A percentile compares a stretch with the other conserved stretches of the same genome.
These are phyloP conservation scores for Epizoanthus rinbou DNA, from an alignment of 92 coral and sea anemone genomes.

Conservation along the genomic window DNA sequence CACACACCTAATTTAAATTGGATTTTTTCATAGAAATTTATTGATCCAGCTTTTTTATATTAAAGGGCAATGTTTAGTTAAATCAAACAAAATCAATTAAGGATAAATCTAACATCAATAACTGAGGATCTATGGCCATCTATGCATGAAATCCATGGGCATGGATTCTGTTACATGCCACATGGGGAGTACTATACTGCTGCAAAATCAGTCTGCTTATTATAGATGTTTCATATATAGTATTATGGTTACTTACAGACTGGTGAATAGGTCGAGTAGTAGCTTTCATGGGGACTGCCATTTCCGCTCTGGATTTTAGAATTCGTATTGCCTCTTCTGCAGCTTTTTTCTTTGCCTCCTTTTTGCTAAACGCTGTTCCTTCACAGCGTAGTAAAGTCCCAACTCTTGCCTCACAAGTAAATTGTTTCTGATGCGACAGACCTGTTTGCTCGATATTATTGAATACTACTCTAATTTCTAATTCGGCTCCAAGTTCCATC, in stretches of 20 bases:
- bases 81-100: too few relatives aligned
- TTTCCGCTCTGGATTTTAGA: slow-evolving; percentile 1
- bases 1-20: too few relatives aligned
- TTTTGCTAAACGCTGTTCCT: slow-evolving; percentile 59
- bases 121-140: too few relatives aligned
- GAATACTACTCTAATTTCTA: slow-evolving; percentile 30
- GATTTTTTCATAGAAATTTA: too few relatives aligned
- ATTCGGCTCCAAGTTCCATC: slow-evolving; percentile 55
- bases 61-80: too few relatives aligned
- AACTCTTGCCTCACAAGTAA: slow-evolving; percentile 54
- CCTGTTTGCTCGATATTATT: slow-evolving; percentile 1
- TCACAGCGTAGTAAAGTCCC: slow-evolving; percentile 44
- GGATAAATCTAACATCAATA: too few relatives aligned
- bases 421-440: slow-evolving; percentile 37
- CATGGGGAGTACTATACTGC: too few relatives aligned
- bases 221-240: too few relatives aligned
- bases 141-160: too few relatives aligned
- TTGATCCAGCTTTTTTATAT: too few relatives aligned
- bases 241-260: neutral
- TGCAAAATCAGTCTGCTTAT: too few relatives aligned
- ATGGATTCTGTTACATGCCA: too few relatives aligned
- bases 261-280: neutral
- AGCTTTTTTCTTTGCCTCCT: slow-evolving; percentile 66
- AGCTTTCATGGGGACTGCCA: neutral
- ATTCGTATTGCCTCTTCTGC: slow-evolving; percentile 56